A percentile compares a stretch with the other conserved stretches of the same genome.
phyloP scores from a whole-genome alignment of 2,888 invertebrate species.

The Sinopyrophorus schimmeli region DNA sequence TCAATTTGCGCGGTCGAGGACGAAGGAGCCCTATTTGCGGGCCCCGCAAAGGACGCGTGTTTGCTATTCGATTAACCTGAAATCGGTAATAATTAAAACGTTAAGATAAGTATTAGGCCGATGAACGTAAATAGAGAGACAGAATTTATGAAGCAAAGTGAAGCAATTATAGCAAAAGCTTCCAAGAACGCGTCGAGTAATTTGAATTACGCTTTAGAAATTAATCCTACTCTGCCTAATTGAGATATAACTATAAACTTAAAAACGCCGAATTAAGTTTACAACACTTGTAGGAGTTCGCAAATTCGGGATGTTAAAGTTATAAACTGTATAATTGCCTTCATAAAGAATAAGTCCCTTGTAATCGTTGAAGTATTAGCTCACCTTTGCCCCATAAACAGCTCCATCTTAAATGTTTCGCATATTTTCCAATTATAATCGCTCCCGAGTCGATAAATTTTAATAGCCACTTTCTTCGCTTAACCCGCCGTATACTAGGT shows the following conservation, averaged over 20 bases:
- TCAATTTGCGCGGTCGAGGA: no score
- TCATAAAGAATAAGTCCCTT: slow-evolving; percentile 21
- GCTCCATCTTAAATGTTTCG: no score
- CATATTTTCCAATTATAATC: no score
- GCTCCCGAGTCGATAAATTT: no score
- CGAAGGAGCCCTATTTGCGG: no score
- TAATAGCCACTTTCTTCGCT: no score
- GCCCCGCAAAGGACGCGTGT: no score
- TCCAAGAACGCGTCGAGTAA: slow-evolving; percentile 20
- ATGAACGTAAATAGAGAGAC: slow-evolving; percentile 2
- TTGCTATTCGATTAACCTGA: no score
- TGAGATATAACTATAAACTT: slow-evolving; percentile 29
- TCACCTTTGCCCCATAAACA: slow-evolving; percentile 22
- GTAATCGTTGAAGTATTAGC: slow-evolving; percentile 14
- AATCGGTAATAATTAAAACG: no score
- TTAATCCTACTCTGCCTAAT: slow-evolving; percentile 28
- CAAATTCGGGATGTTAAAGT: slow-evolving; percentile 21
- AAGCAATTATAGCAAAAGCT: slow-evolving; percentile 27
- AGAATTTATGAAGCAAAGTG: slow-evolving; percentile 18
- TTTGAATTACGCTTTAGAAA: slow-evolving; percentile 27
- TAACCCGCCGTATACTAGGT: no score
- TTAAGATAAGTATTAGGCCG: no score
- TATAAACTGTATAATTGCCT: slow-evolving; percentile 25
- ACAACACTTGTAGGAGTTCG: slow-evolving; percentile 22
- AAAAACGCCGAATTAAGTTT: slow-evolving; percentile 31